Percentiles rank a stretch among this genome's conserved stretches.
Conservation (phyloP, 2,888 invertebrate genomes). For the Girardia tigrina region DNA sequence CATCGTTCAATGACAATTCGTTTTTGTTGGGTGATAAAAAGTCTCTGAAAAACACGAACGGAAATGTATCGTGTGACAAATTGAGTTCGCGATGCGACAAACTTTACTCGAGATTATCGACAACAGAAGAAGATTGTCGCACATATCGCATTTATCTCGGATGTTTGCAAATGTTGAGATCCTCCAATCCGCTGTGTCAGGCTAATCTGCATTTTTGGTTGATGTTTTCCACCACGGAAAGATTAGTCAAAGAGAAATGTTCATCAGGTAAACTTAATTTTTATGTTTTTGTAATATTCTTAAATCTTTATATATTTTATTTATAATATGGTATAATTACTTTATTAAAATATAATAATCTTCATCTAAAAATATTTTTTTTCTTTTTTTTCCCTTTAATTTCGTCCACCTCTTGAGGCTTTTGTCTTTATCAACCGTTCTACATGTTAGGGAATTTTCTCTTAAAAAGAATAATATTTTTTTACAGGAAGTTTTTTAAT, state of each 20-base stretch:
- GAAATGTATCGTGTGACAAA: slow-evolving; percentile 3
- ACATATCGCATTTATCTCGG: slow-evolving; percentile 8
- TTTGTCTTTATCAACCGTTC: too few species aligned
- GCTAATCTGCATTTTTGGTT: slow-evolving; percentile 7
- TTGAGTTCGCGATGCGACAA: slow-evolving; percentile 2
- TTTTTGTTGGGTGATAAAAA: background rate
- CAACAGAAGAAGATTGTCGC: slow-evolving; percentile 1
- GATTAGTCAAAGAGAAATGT: slow-evolving; percentile 7
- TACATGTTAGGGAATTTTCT: too few species aligned
- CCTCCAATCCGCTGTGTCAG: background rate
- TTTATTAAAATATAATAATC: too few species aligned
- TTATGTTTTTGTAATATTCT: too few species aligned
- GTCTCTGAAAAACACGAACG: background rate
- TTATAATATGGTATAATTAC: too few species aligned
- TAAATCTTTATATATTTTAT: too few species aligned
- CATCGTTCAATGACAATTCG: background rate
- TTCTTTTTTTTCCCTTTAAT: too few species aligned
- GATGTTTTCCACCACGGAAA: background rate
- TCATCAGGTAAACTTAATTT: background rate
- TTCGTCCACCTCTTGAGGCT: too few species aligned
- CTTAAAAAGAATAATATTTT: too few species aligned
- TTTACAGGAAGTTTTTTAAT: too few species aligned
- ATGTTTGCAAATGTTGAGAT: background rate
- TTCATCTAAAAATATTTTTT: too few species aligned
- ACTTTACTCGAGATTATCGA: background rate